A percentile compares a stretch with the other conserved stretches of the same genome.
phyloP scores from a whole-genome alignment of 2,113 vertebrate species.

The Tursiops truncatus region DNA sequence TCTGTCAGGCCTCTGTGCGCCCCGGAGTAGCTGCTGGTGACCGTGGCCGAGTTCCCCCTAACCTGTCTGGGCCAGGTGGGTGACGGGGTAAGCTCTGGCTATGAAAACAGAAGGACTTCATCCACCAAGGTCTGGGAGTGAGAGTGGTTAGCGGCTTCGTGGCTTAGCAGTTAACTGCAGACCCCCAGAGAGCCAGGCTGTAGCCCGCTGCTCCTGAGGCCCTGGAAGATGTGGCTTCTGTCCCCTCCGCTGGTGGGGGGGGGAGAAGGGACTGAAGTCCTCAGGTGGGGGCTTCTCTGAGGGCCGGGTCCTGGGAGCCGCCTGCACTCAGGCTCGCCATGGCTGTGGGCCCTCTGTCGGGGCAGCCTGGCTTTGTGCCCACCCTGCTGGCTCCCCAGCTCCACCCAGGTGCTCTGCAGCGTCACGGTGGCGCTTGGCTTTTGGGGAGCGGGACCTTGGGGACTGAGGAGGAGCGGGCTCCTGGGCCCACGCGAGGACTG shows the following conservation, averaged over 20 bases:
- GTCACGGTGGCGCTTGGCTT: not conserved
- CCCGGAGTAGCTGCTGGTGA: not conserved
- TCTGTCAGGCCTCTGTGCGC: rapidly evolving
- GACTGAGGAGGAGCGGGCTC: not conserved
- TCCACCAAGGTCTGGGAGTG: not conserved
- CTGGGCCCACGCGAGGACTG: not conserved
- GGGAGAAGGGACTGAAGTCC: not conserved
- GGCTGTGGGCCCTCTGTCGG: not conserved
- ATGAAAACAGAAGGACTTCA: not conserved
- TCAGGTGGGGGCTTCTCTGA: not conserved
- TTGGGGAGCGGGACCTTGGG: not conserved
- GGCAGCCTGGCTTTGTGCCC: not conserved
- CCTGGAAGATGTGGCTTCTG: not conserved
- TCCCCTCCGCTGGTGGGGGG: not conserved
- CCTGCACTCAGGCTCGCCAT: rapidly evolving
- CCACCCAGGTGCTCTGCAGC: not conserved
- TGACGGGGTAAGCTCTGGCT: not conserved
- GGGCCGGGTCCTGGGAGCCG: rapidly evolving
- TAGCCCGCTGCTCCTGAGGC: not conserved
- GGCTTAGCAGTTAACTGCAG: not conserved
- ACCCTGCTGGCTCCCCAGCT: not conserved
- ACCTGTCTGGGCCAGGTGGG: not conserved
- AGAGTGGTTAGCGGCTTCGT: not conserved
- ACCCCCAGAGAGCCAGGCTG: too few species aligned
- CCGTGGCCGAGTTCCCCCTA: not conserved